A percentile compares a stretch with the other conserved stretches of the same genome.
phyloP scores from a whole-genome alignment of 2,888 invertebrate species.

The Drosophila pseudotakahashii region DNA sequence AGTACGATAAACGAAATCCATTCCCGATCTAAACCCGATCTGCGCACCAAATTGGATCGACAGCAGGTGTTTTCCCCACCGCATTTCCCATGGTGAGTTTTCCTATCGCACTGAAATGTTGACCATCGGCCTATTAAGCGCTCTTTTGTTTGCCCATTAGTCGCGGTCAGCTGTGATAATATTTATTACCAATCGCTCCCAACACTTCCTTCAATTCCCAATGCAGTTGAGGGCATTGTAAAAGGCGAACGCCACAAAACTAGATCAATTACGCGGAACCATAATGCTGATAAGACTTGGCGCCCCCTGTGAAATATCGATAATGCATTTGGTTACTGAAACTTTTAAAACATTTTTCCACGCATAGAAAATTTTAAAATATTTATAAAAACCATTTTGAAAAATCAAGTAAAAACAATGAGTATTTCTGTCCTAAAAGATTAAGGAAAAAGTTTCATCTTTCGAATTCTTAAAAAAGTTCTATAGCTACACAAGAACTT shows the following conservation, averaged over 20 bases:
- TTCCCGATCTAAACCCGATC: constrained; percentile 40
- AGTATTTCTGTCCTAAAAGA: too few relatives aligned
- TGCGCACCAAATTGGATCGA: constrained; percentile 59
- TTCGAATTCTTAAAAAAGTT: too few relatives aligned
- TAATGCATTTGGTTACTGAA: background rate
- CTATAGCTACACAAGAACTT: too few relatives aligned
- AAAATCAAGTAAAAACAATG: too few relatives aligned
- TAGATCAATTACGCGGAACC: constrained; percentile 71
- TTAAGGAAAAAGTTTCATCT: too few relatives aligned
- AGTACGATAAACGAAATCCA: constrained; percentile 59
- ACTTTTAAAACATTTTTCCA: background rate
- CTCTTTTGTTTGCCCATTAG: constrained; percentile 53
- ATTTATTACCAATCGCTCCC: constrained; percentile 52
- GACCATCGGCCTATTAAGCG: constrained; percentile 35
- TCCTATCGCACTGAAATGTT: background rate
- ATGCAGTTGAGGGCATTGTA: constrained; percentile 3
- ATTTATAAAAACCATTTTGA: too few relatives aligned
- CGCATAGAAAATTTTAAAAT: background rate
- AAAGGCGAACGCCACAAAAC: constrained; percentile 36
- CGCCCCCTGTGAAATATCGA: constrained; percentile 4
- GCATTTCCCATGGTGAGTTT: constrained; percentile 55
- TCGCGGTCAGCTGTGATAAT: constrained; percentile 66
- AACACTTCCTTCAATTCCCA: constrained; percentile 3
- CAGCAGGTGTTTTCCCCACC: constrained; percentile 54
- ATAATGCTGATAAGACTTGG: constrained; percentile 57